These are phyloP conservation scores for Sebastes matsubarae DNA, from an alignment of 2,797 vertebrate genomes.

Conservation along the genomic window DNA sequence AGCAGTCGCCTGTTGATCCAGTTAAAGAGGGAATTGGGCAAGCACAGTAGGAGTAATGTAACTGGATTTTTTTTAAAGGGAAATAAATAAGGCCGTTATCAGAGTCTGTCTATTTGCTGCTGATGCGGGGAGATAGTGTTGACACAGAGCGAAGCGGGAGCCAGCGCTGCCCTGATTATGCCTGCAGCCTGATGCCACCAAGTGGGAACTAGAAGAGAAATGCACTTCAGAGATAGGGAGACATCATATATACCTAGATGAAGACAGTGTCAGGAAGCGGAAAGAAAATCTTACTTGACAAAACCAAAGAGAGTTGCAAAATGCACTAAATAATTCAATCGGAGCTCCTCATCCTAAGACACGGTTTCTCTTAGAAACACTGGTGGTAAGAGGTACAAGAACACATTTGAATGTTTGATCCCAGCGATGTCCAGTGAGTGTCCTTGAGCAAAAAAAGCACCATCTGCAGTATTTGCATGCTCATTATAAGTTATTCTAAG, in stretches of 20 bases:
- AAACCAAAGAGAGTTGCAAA: conserved; percentile 10
- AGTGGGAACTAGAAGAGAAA: conserved; percentile 31
- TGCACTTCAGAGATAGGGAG: conserved; percentile 23
- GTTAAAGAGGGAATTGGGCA: conserved; percentile 25
- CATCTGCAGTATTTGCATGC: conserved; percentile 27
- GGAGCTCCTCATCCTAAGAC: not conserved
- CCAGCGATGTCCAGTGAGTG: not conserved
- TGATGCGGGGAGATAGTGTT: conserved; percentile 56
- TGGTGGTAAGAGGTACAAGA: not conserved
- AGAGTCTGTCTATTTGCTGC: conserved; percentile 53
- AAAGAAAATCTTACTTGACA: not conserved
- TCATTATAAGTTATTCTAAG: conserved; percentile 20
- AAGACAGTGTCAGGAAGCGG: conserved; percentile 5
- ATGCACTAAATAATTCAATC: not conserved
- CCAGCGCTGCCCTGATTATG: conserved; percentile 40
- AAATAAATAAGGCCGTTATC: conserved; percentile 63
- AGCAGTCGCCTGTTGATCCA: conserved; percentile 41
- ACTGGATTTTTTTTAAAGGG: conserved; percentile 41
- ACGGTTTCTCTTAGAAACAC: not conserved
- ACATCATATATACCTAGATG: conserved; percentile 4
- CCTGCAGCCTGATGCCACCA: conserved; percentile 51
- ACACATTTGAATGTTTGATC: conserved; percentile 16
- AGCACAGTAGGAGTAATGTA: conserved; percentile 23
- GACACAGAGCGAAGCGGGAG: conserved; percentile 36
- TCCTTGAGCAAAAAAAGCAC: conserved; percentile 25